phyloP scores from a whole-genome alignment of 2,113 vertebrate species.

The Athene cunicularia region DNA sequence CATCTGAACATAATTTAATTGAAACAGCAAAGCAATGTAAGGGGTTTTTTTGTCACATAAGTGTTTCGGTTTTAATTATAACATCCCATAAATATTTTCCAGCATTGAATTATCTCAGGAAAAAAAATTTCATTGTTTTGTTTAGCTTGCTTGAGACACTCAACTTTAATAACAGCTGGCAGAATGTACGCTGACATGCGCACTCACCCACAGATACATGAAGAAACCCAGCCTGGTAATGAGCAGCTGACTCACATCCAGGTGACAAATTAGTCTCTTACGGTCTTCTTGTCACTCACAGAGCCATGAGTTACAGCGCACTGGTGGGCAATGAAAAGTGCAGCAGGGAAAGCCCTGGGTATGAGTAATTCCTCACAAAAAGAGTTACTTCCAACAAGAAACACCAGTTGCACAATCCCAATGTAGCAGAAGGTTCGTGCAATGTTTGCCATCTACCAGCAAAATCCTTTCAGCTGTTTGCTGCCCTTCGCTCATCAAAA shows the following conservation, averaged over 20 bases:
- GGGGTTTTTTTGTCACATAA: not conserved
- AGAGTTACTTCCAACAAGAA: not conserved
- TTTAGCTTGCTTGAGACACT: not conserved
- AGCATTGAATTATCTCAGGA: not conserved
- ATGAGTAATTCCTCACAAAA: not conserved
- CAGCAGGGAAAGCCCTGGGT: not conserved
- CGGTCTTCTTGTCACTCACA: not conserved
- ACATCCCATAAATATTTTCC: not conserved
- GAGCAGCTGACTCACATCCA: not conserved
- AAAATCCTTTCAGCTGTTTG: not conserved
- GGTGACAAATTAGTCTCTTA: not conserved
- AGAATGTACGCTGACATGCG: fast-evolving
- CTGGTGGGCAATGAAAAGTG: not conserved
- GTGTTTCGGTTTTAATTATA: not conserved
- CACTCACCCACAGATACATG: fast-evolving
- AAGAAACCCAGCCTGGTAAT: not conserved
- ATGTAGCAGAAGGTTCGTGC: not conserved
- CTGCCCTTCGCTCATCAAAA: not conserved
- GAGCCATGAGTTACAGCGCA: fast-evolving
- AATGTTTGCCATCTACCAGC: not conserved
- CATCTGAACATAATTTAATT: not conserved
- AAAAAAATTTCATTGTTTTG: not conserved
- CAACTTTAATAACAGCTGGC: not conserved
- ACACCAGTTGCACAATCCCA: not conserved
- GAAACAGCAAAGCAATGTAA: not conserved